Conservation (phyloP, 2,113 vertebrate genomes). For the Chiloscyllium plagiosum region DNA sequence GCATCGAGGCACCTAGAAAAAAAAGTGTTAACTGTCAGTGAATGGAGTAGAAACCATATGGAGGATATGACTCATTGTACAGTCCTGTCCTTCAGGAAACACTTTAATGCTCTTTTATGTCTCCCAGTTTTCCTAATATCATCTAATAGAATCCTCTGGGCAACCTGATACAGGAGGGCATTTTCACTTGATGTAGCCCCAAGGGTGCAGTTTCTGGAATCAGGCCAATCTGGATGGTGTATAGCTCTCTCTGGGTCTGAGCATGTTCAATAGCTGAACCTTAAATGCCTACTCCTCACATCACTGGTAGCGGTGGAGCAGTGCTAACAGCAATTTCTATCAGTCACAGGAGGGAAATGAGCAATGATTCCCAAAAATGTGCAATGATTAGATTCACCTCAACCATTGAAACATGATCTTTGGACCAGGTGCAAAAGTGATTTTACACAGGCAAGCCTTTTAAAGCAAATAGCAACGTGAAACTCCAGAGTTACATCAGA, state of each 20-base stretch:
- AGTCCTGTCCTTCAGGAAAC: constrained; percentile 12
- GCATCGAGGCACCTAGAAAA: background rate
- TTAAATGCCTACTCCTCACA: background rate
- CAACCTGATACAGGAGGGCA: constrained; percentile 2
- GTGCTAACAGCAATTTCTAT: background rate
- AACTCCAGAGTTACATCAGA: background rate
- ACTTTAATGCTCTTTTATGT: background rate
- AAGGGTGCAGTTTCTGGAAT: background rate
- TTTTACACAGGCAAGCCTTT: background rate
- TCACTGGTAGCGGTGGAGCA: background rate
- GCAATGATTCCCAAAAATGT: background rate
- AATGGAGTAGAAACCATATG: background rate
- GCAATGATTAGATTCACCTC: background rate
- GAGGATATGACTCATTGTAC: background rate
- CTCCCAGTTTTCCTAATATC: constrained; percentile 4
- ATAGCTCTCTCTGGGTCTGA: background rate
- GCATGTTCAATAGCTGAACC: background rate
- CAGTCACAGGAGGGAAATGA: background rate
- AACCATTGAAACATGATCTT: background rate
- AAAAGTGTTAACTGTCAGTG: background rate
- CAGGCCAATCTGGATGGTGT: background rate
- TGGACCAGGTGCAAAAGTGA: background rate
- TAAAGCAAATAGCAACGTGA: background rate
- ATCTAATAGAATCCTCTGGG: background rate
- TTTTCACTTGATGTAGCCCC: background rate